Percentiles rank a stretch among this genome's conserved stretches.
These are phyloP conservation scores for Danio albolineatus DNA, from an alignment of 2,797 vertebrate genomes.

Conservation along the genomic window DNA sequence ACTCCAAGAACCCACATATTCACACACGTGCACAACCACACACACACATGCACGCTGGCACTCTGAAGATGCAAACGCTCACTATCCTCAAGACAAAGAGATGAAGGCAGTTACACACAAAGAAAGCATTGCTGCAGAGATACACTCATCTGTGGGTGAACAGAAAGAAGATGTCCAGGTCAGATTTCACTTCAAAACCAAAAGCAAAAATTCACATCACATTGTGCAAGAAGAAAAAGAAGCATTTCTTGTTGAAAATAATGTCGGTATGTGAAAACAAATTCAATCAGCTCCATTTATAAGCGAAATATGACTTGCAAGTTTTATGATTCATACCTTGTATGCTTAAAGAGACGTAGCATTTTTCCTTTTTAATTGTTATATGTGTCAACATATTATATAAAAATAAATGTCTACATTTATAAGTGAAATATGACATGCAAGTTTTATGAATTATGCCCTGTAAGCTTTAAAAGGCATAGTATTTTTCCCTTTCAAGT, in stretches of 20 bases:
- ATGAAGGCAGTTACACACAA: conserved; percentile 7
- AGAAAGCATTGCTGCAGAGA: not conserved
- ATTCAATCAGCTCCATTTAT: not conserved
- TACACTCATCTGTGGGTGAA: not conserved
- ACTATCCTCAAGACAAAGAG: conserved; percentile 31
- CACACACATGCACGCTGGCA: not conserved
- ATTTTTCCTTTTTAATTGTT: not conserved
- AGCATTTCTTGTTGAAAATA: not conserved
- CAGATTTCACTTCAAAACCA: not conserved
- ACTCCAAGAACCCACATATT: conserved; percentile 35
- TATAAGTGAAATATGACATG: too few relatives aligned
- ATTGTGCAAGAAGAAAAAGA: not conserved
- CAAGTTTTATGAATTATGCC: too few relatives aligned
- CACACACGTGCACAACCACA: conserved; percentile 5
- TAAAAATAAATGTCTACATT: not conserved
- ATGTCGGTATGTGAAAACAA: not conserved
- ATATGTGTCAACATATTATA: not conserved
- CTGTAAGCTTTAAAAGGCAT: too few relatives aligned
- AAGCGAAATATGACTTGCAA: too few relatives aligned
- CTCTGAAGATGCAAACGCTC: conserved; percentile 1
- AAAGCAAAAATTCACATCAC: not conserved
- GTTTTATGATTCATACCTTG: too few relatives aligned
- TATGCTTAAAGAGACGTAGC: too few relatives aligned
- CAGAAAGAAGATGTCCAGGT: not conserved
- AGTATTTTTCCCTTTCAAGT: too few relatives aligned